Base-by-base conservation (phyloP, 2,888 invertebrate genomes). In the Sesia apiformis region DNA sequence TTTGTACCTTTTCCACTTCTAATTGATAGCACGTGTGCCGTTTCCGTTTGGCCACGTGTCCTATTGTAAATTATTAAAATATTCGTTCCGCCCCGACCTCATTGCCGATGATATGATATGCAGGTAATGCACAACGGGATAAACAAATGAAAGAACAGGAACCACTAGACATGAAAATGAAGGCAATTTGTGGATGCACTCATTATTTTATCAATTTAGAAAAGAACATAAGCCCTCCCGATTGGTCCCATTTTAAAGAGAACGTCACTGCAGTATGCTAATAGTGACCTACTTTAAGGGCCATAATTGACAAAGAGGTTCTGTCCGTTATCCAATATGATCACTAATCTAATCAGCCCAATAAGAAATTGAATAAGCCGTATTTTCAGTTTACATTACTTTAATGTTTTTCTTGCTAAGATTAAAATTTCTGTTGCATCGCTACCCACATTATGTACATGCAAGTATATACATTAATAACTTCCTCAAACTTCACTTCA, bases 11-110 rank as follows among this genome's bases (percentile, higher is more conserved):
- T 74, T 77, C 69, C 74, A 70, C 67, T 70, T 83, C 74, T 88
- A 89, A 89, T 89, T 87, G 87, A 77, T 75, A 84, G 76, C 88
- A 89, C 88, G 88, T 88, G 88, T 75, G 78, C 66, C 57, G 72
- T 74, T 81, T 88, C 87, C 87, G 82, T 60, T 74, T 61, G 66
- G 88, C 74, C 88, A 87, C 88, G 88, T 88, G 88, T 73, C 79
- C 68, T 65, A 72, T 78, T 77, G 67, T 76, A 69, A 74, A 72
- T 74, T 81, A 84, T 83, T 79, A 78, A 81, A 81, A 76, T 78
- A 81, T 83, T 83, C 81, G 80, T 81, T 82, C 78, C 78, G 74
- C 66, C 68, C 70, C 68, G 61, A 63, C 65, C 67, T 52, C 40
- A 65, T 68, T 66, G 68, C 62, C 56, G 53, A 52, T 57, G 63